Conservation (phyloP, 2,113 vertebrate genomes). For the Megatriorchis doriae region DNA sequence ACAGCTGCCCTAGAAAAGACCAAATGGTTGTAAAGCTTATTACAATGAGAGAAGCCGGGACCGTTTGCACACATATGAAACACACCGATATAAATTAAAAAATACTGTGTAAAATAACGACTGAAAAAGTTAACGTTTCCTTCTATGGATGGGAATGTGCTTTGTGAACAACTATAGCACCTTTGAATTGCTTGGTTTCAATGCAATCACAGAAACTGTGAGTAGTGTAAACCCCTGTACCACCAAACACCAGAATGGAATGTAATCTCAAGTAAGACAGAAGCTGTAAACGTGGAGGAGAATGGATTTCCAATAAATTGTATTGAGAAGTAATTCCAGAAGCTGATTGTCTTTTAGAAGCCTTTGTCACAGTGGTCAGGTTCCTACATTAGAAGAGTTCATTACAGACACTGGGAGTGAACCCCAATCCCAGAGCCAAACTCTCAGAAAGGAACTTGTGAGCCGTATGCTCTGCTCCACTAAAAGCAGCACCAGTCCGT, state of each 20-base stretch:
- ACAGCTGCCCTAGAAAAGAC: neutral
- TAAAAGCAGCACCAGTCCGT: neutral
- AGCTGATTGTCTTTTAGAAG: neutral
- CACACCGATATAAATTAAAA: constrained; percentile 63
- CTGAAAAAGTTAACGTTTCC: neutral
- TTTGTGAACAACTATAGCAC: constrained; percentile 41
- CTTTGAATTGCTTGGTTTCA: neutral
- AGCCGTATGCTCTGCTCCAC: neutral
- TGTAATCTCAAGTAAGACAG: neutral
- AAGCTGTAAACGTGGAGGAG: neutral
- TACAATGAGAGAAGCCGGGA: neutral
- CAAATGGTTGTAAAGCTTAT: neutral
- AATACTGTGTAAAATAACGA: constrained; percentile 23
- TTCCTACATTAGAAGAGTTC: neutral
- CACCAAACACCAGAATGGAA: neutral
- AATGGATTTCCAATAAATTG: neutral
- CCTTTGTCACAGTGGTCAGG: constrained; percentile 1
- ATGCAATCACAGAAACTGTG: neutral
- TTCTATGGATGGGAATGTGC: neutral
- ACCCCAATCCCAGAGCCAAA: neutral
- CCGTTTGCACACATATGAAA: constrained; percentile 1
- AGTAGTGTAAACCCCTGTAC: neutral
- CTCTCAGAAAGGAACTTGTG: neutral
- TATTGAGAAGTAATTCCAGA: neutral
- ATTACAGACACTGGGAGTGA: neutral